Base-by-base conservation (phyloP, 2,888 invertebrate genomes). In the Chorisops tibialis region DNA sequence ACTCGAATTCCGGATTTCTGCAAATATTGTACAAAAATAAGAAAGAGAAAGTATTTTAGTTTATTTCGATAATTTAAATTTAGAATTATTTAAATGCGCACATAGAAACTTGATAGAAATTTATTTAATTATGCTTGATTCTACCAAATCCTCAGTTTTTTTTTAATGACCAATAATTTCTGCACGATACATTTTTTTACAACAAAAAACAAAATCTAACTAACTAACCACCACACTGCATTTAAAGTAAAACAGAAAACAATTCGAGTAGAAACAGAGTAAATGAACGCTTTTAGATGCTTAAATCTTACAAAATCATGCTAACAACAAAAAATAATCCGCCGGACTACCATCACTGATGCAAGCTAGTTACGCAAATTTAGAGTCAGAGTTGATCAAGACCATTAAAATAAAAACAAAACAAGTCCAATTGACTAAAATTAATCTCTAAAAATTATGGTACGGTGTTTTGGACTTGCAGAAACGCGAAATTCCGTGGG, bases 401-500 rank as follows among this genome's bases (percentile, higher is more conserved):
- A 18, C 12, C 39, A 24, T 22, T n/a, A 43, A 51, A 43, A 59
- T 39, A 19, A 14, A 38, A 24, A 38, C 11, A 12, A 22, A 56
- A 43, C 35, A 30, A 48, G 48, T 47, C 59, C 48, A 39, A 30
- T 59, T 59, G 48, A 41, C 5, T 30, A 5, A 30, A 30, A 30
- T 7, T 30, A 30, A 30, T 30, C 5, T 30, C 9, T 30, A 30
- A 30, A 30, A 30, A 30, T 30, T 9, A 30, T 30, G 30, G 2
- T 30, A 30, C 30, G 30, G 30, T n/a, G n/a, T 30, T 62, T 59
- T 61, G 62, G 56, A 62, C 81, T 87, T 86, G 81, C 87, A 89
- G 88, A 87, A 85, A 80, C 84, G 84, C 78, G 80, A 83, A 79
- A 87, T 91, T 74, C 90, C 91, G 73, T 92, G 92, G 92, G 89